Percentiles rank a stretch among this genome's conserved stretches.
phyloP scores from a whole-genome alignment of 2,888 invertebrate species.

The Autographa gamma region DNA sequence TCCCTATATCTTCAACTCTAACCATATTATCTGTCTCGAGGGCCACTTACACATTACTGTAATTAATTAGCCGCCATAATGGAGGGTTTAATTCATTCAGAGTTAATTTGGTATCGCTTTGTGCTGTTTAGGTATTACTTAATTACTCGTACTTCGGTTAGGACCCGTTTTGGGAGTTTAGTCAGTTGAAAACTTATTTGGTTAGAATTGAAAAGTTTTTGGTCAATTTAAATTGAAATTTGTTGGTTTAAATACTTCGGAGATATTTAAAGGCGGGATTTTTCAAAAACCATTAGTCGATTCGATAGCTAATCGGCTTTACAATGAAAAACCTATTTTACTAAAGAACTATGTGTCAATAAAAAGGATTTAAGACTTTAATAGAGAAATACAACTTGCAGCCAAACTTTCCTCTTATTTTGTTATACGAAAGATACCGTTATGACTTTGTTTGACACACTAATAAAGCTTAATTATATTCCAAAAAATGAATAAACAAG shows the following conservation, averaged over 20 bases:
- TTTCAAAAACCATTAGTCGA: neutral
- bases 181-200: neutral
- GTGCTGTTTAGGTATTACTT: conserved; percentile 31
- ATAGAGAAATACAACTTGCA: too few relatives aligned
- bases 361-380: too few relatives aligned
- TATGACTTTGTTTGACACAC: too few relatives aligned
- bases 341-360: too few relatives aligned
- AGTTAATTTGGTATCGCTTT: conserved; percentile 50
- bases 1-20: conserved; percentile 30
- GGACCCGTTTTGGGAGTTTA: neutral
- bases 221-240: neutral
- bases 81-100: conserved; percentile 50
- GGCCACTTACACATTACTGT: conserved; percentile 45
- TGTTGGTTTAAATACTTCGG: neutral
- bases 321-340: too few relatives aligned
- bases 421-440: too few relatives aligned
- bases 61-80: conserved; percentile 55
- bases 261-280: neutral
- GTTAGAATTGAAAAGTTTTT: neutral
- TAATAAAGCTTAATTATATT: too few relatives aligned
- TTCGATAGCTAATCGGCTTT: too few relatives aligned
- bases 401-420: too few relatives aligned
- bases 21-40: conserved; percentile 46
- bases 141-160: conserved; percentile 15
- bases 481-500: neutral